phyloP scores from a whole-genome alignment of 2,797 vertebrate genomes.

The Cheirogaleus major region DNA sequence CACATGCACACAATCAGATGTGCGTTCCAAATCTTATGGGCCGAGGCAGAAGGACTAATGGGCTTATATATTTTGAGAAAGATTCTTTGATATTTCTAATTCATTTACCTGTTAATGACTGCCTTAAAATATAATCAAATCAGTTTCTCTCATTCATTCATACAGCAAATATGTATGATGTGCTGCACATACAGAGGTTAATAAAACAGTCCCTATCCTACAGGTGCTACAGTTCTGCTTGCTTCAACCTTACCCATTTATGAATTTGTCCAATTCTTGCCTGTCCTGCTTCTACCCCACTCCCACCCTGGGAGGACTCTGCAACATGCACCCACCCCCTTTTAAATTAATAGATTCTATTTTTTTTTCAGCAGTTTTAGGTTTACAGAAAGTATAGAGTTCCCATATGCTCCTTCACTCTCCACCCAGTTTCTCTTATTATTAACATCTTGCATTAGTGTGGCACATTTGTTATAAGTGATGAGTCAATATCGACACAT shows the following conservation, averaged over 20 bases:
- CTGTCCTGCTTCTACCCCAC: neutral
- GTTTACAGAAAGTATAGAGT: neutral
- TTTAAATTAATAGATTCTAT: neutral
- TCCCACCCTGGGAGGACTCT: neutral
- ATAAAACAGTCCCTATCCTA: neutral
- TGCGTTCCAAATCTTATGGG: neutral
- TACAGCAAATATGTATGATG: neutral
- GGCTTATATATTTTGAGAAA: neutral
- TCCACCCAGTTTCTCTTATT: neutral
- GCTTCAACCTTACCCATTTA: neutral
- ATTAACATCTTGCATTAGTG: neutral
- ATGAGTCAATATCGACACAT: neutral
- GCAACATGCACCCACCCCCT: neutral
- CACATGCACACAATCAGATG: neutral
- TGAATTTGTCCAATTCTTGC: neutral
- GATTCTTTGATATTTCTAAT: neutral
- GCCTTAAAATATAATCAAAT: neutral
- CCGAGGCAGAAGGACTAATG: neutral
- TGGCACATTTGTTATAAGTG: neutral
- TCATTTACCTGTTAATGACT: neutral
- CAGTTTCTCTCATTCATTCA: neutral
- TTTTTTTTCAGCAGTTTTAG: neutral
- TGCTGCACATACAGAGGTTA: neutral
- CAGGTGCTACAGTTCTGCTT: neutral
- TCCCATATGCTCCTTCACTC: neutral